Percentiles rank a stretch among this genome's conserved stretches.
Evolutionary conservation across 2,888 invertebrate genomes (phyloP).

Genomic region (Drosophila kanekoi): DNA sequence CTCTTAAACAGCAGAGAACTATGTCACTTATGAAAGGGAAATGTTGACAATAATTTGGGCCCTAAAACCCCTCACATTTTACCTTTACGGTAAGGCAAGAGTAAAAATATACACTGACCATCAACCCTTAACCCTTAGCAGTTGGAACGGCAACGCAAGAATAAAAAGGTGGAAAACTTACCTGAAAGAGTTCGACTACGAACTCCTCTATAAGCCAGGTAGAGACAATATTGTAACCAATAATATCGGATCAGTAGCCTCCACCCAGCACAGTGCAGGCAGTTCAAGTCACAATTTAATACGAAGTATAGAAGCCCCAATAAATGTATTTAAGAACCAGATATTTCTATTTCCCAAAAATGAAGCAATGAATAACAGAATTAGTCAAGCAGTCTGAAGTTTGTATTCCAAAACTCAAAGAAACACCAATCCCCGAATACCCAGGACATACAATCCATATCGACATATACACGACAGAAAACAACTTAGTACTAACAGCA

Average conservation of each 20-base stretch:
- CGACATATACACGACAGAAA: constrained; percentile 1
- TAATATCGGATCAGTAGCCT: constrained; percentile 7
- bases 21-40: constrained; percentile 1
- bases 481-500: neutral
- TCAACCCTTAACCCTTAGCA: constrained; percentile 20
- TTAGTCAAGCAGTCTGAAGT: constrained; percentile 31
- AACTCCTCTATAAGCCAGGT: constrained; percentile 78
- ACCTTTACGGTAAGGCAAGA: constrained; percentile 71
- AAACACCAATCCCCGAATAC: constrained; percentile 21
- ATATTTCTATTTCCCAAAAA: constrained; percentile 28
- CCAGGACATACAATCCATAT: constrained; percentile 15
- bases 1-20: neutral
- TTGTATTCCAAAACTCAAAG: constrained; percentile 8
- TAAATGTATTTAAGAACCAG: constrained; percentile 29
- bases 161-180: constrained; percentile 40
- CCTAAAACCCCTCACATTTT: constrained; percentile 64
- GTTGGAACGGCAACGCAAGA: constrained; percentile 26
- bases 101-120: constrained; percentile 47
- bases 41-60: constrained; percentile 21
- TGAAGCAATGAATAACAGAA: constrained; percentile 23
- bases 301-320: constrained; percentile 36
- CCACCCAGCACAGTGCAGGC: constrained; percentile 40
- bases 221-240: constrained; percentile 51
- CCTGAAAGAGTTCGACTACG: constrained; percentile 42
- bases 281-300: constrained; percentile 35